These are phyloP conservation scores for Spialia ferax DNA, from an alignment of 2,888 invertebrate species.

Conservation along the genomic window DNA sequence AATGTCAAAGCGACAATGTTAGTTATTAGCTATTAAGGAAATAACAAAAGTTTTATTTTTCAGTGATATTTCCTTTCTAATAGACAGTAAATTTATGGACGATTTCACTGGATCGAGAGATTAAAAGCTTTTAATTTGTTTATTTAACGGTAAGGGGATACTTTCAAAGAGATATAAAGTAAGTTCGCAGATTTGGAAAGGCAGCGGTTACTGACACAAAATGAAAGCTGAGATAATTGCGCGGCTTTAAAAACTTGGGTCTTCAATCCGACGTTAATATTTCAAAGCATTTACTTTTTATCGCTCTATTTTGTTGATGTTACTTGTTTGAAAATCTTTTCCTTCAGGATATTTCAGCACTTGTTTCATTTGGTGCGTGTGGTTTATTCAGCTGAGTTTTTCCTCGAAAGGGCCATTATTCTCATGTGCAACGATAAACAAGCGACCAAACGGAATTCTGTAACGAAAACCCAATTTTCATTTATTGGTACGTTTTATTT, in stretches of 20 bases:
- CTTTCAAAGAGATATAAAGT: constrained; percentile 30
- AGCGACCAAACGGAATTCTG: neutral
- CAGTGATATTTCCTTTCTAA: neutral
- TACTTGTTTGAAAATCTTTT: constrained; percentile 16
- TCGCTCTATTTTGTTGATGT: constrained; percentile 22
- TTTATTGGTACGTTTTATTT: neutral
- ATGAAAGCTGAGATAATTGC: constrained; percentile 39
- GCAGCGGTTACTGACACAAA: constrained; percentile 32
- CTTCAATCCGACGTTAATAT: constrained; percentile 26
- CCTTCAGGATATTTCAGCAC: constrained; percentile 23
- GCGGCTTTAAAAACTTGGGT: constrained; percentile 26
- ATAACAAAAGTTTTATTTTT: neutral
- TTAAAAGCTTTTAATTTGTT: constrained; percentile 33
- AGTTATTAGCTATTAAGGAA: neutral
- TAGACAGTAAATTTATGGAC: constrained; percentile 10
- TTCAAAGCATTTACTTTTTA: constrained; percentile 21
- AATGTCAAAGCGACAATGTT: neutral
- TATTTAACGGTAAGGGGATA: constrained; percentile 30
- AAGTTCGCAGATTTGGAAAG: constrained; percentile 34
- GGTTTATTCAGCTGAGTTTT: constrained; percentile 25
- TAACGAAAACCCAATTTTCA: neutral
- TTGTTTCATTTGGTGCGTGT: neutral
- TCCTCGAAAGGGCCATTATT: neutral
- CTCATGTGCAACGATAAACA: neutral
- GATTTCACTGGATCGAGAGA: constrained; percentile 30